These are phyloP conservation scores for Elegia similella DNA, from an alignment of 2,888 invertebrate genomes.

Conservation along the genomic window DNA sequence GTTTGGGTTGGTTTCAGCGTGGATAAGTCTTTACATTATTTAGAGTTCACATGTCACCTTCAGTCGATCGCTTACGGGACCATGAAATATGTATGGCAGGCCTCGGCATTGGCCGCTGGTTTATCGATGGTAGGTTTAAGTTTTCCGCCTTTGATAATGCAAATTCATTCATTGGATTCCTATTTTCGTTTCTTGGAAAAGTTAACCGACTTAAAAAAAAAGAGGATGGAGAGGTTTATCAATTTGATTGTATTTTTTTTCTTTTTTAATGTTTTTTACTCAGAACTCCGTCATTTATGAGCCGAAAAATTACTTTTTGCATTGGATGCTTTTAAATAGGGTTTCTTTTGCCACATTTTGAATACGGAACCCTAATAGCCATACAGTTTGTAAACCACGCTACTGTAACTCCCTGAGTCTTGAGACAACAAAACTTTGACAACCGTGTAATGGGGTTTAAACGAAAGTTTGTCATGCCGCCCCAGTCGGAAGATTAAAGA, in stretches of 20 bases:
- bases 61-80: slow-evolving; percentile 12
- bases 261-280: too few relatives aligned
- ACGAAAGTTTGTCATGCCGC: slow-evolving; percentile 2
- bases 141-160: not conserved
- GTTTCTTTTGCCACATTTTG: too few relatives aligned
- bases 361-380: too few relatives aligned
- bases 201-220: too few relatives aligned
- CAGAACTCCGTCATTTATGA: too few relatives aligned
- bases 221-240: too few relatives aligned
- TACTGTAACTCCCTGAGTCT: too few relatives aligned
- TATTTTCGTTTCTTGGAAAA: too few relatives aligned
- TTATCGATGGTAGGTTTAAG: slow-evolving; percentile 30
- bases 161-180: not conserved
- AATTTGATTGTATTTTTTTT: too few relatives aligned
- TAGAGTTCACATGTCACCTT: slow-evolving; percentile 11
- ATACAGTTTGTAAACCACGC: too few relatives aligned
- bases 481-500: not conserved
- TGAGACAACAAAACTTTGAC: not conserved
- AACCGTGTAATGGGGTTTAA: slow-evolving; percentile 3
- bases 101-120: slow-evolving; percentile 26
- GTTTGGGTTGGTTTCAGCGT: not conserved
- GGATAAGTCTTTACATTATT: not conserved
- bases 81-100: slow-evolving; percentile 27
- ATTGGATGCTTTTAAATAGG: too few relatives aligned
- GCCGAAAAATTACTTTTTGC: too few relatives aligned